Evolutionary conservation across 1,140 invertebrate genomes (phyloP).

Genomic region (Pissodes strobi): DNA sequence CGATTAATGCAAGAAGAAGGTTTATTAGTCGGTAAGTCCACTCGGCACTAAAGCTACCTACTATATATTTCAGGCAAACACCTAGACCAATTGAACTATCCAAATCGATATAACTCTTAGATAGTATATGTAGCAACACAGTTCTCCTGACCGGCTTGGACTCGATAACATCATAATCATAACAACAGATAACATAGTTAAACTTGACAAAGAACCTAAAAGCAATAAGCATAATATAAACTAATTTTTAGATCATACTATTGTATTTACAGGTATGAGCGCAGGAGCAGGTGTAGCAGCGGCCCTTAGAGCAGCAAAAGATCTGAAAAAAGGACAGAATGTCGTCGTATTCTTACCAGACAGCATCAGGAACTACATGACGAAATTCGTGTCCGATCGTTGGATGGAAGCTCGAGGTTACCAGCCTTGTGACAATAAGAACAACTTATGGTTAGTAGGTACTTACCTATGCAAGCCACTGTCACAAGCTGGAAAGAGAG

Average conservation of each 20-base stretch:
- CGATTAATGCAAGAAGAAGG: conserved; percentile 91
- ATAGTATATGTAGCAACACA: too few species aligned
- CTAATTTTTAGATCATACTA: not conserved
- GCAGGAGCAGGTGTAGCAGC: conserved; percentile 83
- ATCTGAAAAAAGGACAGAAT: conserved; percentile 79
- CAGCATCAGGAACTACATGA: conserved; percentile 97
- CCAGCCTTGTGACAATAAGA: conserved; percentile 51
- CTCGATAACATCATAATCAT: too few species aligned
- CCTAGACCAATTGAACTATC: too few species aligned
- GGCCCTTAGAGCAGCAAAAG: conserved; percentile 79
- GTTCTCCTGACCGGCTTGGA: too few species aligned
- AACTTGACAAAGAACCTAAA: too few species aligned
- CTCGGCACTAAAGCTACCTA: too few species aligned
- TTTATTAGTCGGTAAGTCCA: conserved; percentile 77
- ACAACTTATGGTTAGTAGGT: conserved; percentile 60
- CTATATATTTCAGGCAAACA: too few species aligned
- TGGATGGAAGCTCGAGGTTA: conserved; percentile 93
- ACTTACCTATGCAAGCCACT: not conserved
- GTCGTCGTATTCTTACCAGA: conserved; percentile 93
- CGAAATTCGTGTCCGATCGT: conserved; percentile 92
- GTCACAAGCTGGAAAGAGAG: not conserved
- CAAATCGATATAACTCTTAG: too few species aligned
- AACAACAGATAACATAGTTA: too few species aligned
- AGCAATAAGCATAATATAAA: too few species aligned
- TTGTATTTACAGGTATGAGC: conserved; percentile 73